Percentiles rank a stretch among this genome's conserved stretches.
phyloP scores from a whole-genome alignment of 2,888 invertebrate genomes.

The Loripinus fragilis region DNA sequence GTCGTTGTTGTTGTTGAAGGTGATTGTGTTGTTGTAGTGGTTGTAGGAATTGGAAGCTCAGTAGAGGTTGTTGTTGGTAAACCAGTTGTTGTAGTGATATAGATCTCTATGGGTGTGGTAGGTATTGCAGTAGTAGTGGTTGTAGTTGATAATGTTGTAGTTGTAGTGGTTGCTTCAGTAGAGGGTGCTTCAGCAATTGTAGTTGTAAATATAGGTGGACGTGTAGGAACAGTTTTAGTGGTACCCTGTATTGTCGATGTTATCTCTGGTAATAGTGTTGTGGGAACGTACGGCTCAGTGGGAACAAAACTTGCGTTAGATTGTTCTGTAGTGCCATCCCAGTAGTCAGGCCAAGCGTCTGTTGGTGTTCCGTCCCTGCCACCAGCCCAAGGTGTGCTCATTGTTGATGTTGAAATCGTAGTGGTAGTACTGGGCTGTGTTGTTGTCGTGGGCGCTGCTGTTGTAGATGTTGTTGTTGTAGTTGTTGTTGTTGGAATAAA shows the following conservation, averaged over 20 bases:
- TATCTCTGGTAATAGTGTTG: slow-evolving; percentile 16
- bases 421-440: slow-evolving; percentile 22
- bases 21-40: slow-evolving; percentile 25
- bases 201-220: neutral
- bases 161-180: slow-evolving; percentile 16
- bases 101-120: too few relatives aligned
- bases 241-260: slow-evolving; percentile 13
- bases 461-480: slow-evolving; percentile 28
- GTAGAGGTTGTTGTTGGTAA: slow-evolving; percentile 24
- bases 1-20: slow-evolving; percentile 24
- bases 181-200: slow-evolving; percentile 23
- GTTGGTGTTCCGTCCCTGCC: slow-evolving; percentile 19
- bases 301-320: neutral
- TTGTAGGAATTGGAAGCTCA: slow-evolving; percentile 12
- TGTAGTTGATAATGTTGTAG: slow-evolving; percentile 25
- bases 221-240: neutral
- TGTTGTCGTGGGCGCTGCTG: slow-evolving; percentile 25
- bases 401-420: slow-evolving; percentile 12
- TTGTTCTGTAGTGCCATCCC: slow-evolving; percentile 18
- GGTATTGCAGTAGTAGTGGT: slow-evolving; percentile 21
- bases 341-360: too few relatives aligned
- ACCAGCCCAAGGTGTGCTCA: slow-evolving; percentile 4
- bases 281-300: neutral
- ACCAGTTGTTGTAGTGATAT: slow-evolving; percentile 35
- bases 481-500: slow-evolving; percentile 17